Base-by-base conservation (phyloP, 2,888 invertebrate species). In the Gastracanthus pulcherrimus region DNA sequence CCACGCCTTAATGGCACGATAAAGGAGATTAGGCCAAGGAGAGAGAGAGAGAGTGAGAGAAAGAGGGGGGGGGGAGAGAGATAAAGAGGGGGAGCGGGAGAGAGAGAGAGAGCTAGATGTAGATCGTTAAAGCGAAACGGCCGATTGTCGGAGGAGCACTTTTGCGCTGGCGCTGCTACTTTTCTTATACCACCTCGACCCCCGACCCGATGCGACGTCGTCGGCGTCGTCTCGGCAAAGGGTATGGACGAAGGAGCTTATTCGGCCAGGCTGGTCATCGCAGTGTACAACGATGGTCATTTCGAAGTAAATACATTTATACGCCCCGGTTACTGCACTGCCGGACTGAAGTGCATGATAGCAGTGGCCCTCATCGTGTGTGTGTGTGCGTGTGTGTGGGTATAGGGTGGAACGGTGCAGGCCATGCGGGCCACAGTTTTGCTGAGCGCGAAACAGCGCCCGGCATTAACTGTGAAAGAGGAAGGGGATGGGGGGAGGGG, bases 1-100 rank as follows among this genome's bases (percentile, higher is more conserved):
- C 55, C 55, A 55, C 48, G 51, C 75, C 62, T 23, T 55, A 66
- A 76, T 67, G 51, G 66, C 29, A 9, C 55, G 76, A 76, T 76
- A 67, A 76, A 76, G 48, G 66, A 66, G 66, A 55, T 76, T 76
- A 41, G 31, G 9, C n/a, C 66, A 31, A 3, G 45, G 45, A 3
- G n/a, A 19, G 19, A 31, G 16, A 7, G 80, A 51, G 51, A 55
- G 67, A 26, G 71, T n/a, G 77, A 76, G 26, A 58, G 74, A 66
- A 38, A 29, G 70, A 55, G 77, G 36, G 58, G 60, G 66, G 23
- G 75, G 19, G 67, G 75, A 16, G 48, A 64, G 67, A 51, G 26
- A n/a, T n/a, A 66, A 38, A 29, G 70, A 55, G 77, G 36, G 58
- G 60, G 66, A 23, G 75, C n/a, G 19, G 67, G 75, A 16, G 48